Base-by-base conservation (phyloP, 2,888 invertebrate genomes). In the Caradrina kadenii region DNA sequence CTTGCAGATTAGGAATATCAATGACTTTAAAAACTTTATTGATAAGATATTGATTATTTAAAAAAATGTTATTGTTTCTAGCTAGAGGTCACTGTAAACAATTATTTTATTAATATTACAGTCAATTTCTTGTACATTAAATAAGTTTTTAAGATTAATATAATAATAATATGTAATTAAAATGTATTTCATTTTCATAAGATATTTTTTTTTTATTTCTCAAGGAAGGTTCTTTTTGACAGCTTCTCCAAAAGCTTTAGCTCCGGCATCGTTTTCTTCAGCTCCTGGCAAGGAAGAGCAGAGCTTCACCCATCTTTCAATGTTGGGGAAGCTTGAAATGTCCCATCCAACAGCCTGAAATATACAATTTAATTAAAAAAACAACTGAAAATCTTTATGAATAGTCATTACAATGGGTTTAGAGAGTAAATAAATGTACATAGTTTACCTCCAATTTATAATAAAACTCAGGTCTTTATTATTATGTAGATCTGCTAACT, bases 321-420 rank as follows among this genome's bases (percentile, higher is more conserved):
- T 94, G 83, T 97, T 97, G 2, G 96, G 91, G 87, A 96, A 97
- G n/a, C 92, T 85, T 31, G 93, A 89, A 17, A 97, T 91, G 74
- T 96, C 96, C 96, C 96, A 97, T 3, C 96, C 96, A 42, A 96
- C 92, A 73, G 96, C 96, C 97, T 97, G 87, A 59, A 76, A 63
- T n/a, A 31, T 2, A 49, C 26, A 45, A 13, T 42, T 13, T 2
- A 0, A 45, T 1, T 17, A 45, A 17, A 45, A 17, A 5, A 17
- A 45, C n/a, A 45, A 45, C 17, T 17, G 5, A 45, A 45, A 15
- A 45, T 17, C 45, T 45, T 17, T 45, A 17, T 13, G 13, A 39
- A 13, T 13, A 13, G 2, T 39, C 3, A 39, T 13, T 13, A 10
- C 39, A 39, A 26, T n/a, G 1, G 39, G 26, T 63, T 39, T 17